Evolutionary conservation across 2,113 vertebrate species (phyloP), one percentile per base, ranked within the genome.

Genomic region (Aix galericulata): DNA sequence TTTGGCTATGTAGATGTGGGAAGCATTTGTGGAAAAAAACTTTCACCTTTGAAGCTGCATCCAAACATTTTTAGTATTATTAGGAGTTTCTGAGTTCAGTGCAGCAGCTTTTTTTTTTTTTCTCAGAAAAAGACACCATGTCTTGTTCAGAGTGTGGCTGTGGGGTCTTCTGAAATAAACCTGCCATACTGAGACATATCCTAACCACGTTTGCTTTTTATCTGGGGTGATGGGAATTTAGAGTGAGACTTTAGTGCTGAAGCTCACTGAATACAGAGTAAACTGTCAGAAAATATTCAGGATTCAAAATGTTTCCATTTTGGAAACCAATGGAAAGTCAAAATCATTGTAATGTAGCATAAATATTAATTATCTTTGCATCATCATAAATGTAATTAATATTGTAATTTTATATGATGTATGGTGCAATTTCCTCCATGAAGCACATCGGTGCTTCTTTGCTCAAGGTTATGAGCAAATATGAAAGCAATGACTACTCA

Each of bases 161-260:
- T 67, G 20, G 32, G 40, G 26, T 17, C 34, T 73, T 82, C 66
- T 71, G 44, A 78, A 82, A 69, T 13, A 80, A 66, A 42, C 1
- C 0, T 3, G 6, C 7, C 16, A 15, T 83, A 50, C 40, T 84
- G 73, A 15, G 17, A 25, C 2, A 1, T 58, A n/a, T 52, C 32
- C 26, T 22, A 44, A 15, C 3, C 25, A 59, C 9, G 13, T 68
- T 38, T 29, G 55, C 3, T 42, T 68, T 88, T 59, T 8, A 13
- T 52, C 44, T 77, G 48, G 8, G 11, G 8, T n/a, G 10, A 12
- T 73, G 8, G 36, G 68, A 87, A 56, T 5, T 55, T 9, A 15
- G 34, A 36, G 11, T 38, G 23, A 32, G 9, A 63, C 74, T 84
- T 67, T 50, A 68, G 20, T 48, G 12, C 40, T 74, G 26, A 6